These are phyloP conservation scores for Ceratotherium simum DNA, from an alignment of 2,113 vertebrate genomes.

Conservation along the genomic window DNA sequence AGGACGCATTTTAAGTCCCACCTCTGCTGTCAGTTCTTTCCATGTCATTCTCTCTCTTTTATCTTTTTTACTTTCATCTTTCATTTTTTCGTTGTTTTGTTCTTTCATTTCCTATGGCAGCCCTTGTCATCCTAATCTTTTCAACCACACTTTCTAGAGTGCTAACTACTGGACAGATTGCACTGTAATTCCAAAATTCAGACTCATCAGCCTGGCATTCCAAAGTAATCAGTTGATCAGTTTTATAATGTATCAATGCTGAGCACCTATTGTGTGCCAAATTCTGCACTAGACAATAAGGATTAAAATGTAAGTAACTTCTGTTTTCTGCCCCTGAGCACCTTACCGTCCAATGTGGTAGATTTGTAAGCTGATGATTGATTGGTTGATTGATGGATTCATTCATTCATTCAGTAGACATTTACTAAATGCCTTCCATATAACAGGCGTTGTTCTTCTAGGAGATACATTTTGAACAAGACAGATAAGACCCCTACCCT, in stretches of 20 bases:
- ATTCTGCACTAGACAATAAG: not conserved
- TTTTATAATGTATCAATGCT: not conserved
- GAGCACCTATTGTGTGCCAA: not conserved
- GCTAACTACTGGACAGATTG: not conserved
- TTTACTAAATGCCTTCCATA: not conserved
- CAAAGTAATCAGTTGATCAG: not conserved
- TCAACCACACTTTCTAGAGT: not conserved
- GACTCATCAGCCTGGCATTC: not conserved
- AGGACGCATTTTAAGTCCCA: not conserved
- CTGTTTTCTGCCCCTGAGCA: not conserved
- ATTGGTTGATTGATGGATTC: not conserved
- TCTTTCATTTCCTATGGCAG: not conserved
- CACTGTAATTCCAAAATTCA: not conserved
- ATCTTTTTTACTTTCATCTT: not conserved
- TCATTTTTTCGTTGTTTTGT: not conserved
- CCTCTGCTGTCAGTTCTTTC: not conserved
- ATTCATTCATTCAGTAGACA: not conserved
- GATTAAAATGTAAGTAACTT: not conserved
- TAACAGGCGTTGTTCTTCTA: not conserved
- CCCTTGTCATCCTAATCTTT: not conserved
- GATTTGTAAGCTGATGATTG: not conserved
- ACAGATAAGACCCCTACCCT: not conserved
- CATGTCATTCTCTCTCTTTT: not conserved
- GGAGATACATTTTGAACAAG: not conserved
- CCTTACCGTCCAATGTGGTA: not conserved